phyloP scores from a whole-genome alignment of 2,113 vertebrate genomes.

The Ursus arctos region DNA sequence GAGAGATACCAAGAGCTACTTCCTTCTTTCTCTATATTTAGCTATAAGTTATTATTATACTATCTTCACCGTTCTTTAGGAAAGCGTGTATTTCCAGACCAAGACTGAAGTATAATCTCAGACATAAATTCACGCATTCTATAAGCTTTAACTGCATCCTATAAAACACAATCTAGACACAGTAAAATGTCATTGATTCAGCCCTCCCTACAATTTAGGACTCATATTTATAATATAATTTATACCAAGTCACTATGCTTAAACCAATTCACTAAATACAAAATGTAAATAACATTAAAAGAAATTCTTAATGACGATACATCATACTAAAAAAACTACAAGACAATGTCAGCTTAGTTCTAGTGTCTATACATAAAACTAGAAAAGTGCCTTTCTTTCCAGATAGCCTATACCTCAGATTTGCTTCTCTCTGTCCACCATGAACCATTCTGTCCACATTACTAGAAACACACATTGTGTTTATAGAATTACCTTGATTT shows the following conservation, averaged over 20 bases:
- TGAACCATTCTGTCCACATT: neutral
- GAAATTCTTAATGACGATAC: conserved; percentile 30
- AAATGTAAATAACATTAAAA: conserved; percentile 16
- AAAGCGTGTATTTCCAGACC: conserved; percentile 35
- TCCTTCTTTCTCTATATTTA: conserved; percentile 69
- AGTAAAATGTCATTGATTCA: conserved; percentile 22
- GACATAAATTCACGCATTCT: neutral
- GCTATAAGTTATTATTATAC: conserved; percentile 35
- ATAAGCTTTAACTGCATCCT: conserved; percentile 35
- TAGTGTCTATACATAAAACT: conserved; percentile 16
- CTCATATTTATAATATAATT: neutral
- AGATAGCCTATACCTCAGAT: neutral
- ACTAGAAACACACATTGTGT: neutral
- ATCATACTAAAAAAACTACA: conserved; percentile 4
- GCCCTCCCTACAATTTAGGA: neutral
- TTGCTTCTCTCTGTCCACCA: conserved; percentile 18
- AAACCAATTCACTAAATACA: conserved; percentile 11
- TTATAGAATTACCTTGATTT: conserved; percentile 6
- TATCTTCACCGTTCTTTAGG: conserved; percentile 47
- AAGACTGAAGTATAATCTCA: conserved; percentile 49
- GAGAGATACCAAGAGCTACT: conserved; percentile 3
- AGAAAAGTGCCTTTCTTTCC: neutral
- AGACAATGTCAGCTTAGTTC: neutral
- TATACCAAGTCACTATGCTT: conserved; percentile 29
- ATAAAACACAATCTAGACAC: conserved; percentile 2